Evolutionary conservation across 2,797 vertebrate species (phyloP).

Genomic region (Champsocephalus esox): DNA sequence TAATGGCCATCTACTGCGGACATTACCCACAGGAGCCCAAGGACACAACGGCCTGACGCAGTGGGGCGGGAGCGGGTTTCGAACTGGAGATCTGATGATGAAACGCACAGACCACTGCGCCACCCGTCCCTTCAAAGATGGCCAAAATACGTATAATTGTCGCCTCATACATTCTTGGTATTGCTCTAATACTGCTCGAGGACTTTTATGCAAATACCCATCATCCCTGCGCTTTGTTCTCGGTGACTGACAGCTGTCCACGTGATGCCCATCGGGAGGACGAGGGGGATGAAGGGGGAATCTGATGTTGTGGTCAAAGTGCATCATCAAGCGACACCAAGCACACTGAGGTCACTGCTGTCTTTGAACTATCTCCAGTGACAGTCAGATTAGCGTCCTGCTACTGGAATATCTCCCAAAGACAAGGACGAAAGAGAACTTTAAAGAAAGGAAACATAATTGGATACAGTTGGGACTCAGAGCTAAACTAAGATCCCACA

Average conservation of each 20-base stretch:
- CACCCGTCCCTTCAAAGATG: not conserved
- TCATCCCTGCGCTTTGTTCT: conserved; percentile 7
- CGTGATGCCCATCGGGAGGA: conserved; percentile 38
- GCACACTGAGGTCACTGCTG: conserved; percentile 17
- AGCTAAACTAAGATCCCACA: not conserved
- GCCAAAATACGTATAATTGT: conserved; percentile 23
- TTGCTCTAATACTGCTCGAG: not conserved
- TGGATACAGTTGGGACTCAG: not conserved
- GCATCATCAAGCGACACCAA: conserved; percentile 5
- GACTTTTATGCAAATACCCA: not conserved
- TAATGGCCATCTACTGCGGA: too few relatives aligned
- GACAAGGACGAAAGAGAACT: conserved; percentile 2
- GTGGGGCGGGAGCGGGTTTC: too few relatives aligned
- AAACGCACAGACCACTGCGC: too few relatives aligned
- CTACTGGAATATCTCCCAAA: not conserved
- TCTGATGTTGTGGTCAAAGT: conserved; percentile 17
- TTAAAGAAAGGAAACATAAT: conserved; percentile 1
- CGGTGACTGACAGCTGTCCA: conserved; percentile 57
- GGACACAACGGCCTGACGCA: too few relatives aligned
- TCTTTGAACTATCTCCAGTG: not conserved
- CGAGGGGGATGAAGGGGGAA: conserved; percentile 31
- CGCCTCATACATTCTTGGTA: not conserved
- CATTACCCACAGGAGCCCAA: too few relatives aligned
- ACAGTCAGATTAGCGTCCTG: not conserved
- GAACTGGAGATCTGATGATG: too few relatives aligned